These are phyloP conservation scores for Scaptomyza tumidula DNA, from an alignment of 2,888 invertebrate genomes.

Conservation along the genomic window DNA sequence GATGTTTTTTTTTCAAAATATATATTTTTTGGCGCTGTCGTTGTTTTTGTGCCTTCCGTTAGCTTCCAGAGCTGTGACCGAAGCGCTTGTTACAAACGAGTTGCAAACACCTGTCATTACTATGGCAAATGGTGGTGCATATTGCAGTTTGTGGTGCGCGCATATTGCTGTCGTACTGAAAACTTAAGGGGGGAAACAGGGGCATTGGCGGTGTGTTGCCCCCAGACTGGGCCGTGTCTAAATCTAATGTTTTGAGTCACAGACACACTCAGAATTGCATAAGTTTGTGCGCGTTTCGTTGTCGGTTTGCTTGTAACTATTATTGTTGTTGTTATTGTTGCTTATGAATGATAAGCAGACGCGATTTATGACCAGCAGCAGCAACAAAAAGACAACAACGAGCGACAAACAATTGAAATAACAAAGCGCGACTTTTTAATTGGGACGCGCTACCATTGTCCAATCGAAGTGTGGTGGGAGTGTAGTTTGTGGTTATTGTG, in stretches of 20 bases:
- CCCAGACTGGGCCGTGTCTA: slow-evolving; percentile 31
- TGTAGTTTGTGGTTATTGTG: slow-evolving; percentile 7
- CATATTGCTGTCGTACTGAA: slow-evolving; percentile 13
- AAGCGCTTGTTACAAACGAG: slow-evolving; percentile 63
- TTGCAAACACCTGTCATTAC: slow-evolving; percentile 81
- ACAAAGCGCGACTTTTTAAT: slow-evolving; percentile 63
- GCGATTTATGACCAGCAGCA: slow-evolving; percentile 69
- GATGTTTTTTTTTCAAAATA: slow-evolving; percentile 19
- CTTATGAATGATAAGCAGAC: slow-evolving; percentile 79
- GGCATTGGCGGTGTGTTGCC: slow-evolving; percentile 7
- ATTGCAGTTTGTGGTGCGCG: slow-evolving; percentile 32
- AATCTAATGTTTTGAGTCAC: slow-evolving; percentile 13
- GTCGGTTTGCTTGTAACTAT: slow-evolving; percentile 39
- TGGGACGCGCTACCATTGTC: slow-evolving; percentile 54
- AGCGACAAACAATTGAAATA: slow-evolving; percentile 33
- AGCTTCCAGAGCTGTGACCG: slow-evolving; percentile 44
- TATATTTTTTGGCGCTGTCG: slow-evolving; percentile 39
- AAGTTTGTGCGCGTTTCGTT: slow-evolving; percentile 55
- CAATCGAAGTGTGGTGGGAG: slow-evolving; percentile 34
- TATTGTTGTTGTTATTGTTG: slow-evolving; percentile 58
- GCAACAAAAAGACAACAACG: slow-evolving; percentile 34
- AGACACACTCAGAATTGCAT: slow-evolving; percentile 72
- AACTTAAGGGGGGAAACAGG: background rate
- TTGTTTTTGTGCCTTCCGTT: slow-evolving; percentile 63
- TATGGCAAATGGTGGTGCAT: slow-evolving; percentile 68